These are phyloP conservation scores for Leptinotarsa tumamoca DNA, from an alignment of 2,888 invertebrate species.

Conservation along the genomic window DNA sequence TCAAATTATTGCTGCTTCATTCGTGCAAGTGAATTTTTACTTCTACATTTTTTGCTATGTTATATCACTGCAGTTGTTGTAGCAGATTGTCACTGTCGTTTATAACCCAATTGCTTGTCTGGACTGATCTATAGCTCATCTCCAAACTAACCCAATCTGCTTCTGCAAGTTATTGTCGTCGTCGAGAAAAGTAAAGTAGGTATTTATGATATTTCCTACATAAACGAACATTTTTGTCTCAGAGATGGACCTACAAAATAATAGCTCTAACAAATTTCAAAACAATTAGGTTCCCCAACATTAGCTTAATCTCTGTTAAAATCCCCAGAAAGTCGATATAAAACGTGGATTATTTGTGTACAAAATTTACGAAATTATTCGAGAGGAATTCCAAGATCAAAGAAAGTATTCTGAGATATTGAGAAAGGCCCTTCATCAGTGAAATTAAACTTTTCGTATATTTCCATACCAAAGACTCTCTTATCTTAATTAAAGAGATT, in stretches of 20 bases:
- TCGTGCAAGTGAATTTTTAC: too few relatives aligned
- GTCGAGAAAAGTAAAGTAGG: too few relatives aligned
- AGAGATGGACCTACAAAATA: neutral
- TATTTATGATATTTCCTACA: too few relatives aligned
- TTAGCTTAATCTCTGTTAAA: neutral
- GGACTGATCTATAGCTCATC: too few relatives aligned
- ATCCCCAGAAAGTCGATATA: slow-evolving; percentile 1
- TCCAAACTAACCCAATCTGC: too few relatives aligned
- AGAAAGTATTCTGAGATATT: slow-evolving; percentile 16
- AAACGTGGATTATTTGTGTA: slow-evolving; percentile 1
- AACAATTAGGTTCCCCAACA: slow-evolving; percentile 9
- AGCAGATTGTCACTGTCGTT: too few relatives aligned
- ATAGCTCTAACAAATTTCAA: neutral
- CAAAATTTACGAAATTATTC: slow-evolving; percentile 12
- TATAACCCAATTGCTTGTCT: too few relatives aligned
- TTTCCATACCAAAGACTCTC: slow-evolving; percentile 11
- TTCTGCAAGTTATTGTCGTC: too few relatives aligned
- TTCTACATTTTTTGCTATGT: too few relatives aligned
- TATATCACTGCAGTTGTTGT: too few relatives aligned
- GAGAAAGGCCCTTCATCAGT: slow-evolving; percentile 17
- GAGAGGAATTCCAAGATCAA: slow-evolving; percentile 7
- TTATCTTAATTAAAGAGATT: slow-evolving; percentile 19
- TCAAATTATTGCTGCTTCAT: too few relatives aligned
- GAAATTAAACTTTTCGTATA: slow-evolving; percentile 12
- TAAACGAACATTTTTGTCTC: too few relatives aligned